These are phyloP conservation scores for Lucilia sericata DNA, from an alignment of 1,140 invertebrate genomes.

Conservation along the genomic window DNA sequence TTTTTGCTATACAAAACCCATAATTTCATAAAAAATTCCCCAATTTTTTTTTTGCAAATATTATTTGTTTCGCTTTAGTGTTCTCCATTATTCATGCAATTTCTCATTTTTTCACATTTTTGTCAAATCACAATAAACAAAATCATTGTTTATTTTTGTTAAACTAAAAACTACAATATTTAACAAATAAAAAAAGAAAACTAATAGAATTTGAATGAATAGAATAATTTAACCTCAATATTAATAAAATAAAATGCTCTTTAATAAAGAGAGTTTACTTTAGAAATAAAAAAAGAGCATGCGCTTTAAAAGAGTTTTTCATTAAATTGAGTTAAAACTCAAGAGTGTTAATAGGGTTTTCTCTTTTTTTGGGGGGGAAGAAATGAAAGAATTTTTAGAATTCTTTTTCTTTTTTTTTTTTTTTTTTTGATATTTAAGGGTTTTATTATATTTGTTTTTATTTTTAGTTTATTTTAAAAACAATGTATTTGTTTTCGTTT, in stretches of 20 bases:
- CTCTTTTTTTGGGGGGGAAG: no score
- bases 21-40: no score
- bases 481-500: not conserved
- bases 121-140: constrained; percentile 35
- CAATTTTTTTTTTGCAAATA: no score
- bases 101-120: not conserved
- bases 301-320: not conserved
- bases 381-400: no score
- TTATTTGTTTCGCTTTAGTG: no score
- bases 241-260: no score
- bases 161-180: no score
- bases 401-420: not conserved
- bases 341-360: not conserved
- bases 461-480: not conserved
- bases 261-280: not conserved
- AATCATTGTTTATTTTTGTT: constrained; percentile 34
- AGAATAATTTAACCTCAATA: no score
- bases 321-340: not conserved
- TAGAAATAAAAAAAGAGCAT: constrained; percentile 23
- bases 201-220: no score
- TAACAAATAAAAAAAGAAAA: no score
- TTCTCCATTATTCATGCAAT: no score
- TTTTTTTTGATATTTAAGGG: not conserved
- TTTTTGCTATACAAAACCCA: no score
- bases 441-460: not conserved